Evolutionary conservation across 2,888 invertebrate genomes (phyloP).

Genomic region (Bibio marci): DNA sequence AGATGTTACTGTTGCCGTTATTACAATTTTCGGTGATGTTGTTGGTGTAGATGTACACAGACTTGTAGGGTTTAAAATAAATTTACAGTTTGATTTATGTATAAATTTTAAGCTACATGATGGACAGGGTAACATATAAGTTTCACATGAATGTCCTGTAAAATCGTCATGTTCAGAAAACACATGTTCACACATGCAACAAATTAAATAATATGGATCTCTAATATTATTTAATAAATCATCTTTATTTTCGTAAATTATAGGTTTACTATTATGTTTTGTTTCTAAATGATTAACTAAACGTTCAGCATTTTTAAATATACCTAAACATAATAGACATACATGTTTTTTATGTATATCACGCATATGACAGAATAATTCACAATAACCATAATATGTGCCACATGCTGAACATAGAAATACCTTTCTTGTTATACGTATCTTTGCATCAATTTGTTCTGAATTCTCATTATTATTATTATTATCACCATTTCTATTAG

Average conservation of each 20-base stretch:
- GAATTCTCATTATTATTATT: neutral
- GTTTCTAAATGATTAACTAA: constrained; percentile 58
- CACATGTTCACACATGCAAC: constrained; percentile 63
- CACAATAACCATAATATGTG: constrained; percentile 74
- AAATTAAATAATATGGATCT: constrained; percentile 58
- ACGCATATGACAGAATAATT: constrained; percentile 68
- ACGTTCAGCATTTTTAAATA: constrained; percentile 66
- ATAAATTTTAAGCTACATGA: constrained; percentile 25
- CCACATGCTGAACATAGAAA: constrained; percentile 69
- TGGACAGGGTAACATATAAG: constrained; percentile 23
- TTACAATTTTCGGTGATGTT: too few species aligned
- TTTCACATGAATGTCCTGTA: constrained; percentile 49
- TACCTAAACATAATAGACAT: constrained; percentile 67
- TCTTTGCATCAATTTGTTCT: constrained; percentile 26
- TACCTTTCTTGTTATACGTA: constrained; percentile 56
- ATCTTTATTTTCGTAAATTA: constrained; percentile 45
- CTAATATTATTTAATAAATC: constrained; percentile 47
- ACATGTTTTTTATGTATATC: constrained; percentile 67
- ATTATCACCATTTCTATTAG: neutral
- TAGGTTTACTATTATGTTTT: constrained; percentile 61
- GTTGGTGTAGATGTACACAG: too few species aligned
- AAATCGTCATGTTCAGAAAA: constrained; percentile 62
- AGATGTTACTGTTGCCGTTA: constrained; percentile 14
- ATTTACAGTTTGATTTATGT: constrained; percentile 22
- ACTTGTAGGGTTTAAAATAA: too few species aligned